Conservation (phyloP, 2,888 invertebrate genomes). For the Heliconius sara region DNA sequence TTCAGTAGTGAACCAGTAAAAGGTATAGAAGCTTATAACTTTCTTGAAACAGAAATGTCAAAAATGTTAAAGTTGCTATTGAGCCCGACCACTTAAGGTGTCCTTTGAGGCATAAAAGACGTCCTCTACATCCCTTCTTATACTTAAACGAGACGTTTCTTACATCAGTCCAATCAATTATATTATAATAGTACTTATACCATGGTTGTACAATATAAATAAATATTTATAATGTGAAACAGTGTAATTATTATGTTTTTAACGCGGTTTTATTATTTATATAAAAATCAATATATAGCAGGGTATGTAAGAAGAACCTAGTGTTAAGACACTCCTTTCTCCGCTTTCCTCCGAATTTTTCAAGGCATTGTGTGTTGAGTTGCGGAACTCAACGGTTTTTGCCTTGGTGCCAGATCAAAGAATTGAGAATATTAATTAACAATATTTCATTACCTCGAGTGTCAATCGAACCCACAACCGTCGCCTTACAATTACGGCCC, state of each 20-base stretch:
- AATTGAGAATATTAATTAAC: too few relatives aligned
- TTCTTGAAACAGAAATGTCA: background rate
- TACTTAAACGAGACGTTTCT: conserved; percentile 3
- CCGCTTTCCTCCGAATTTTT: too few relatives aligned
- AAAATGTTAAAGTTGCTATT: background rate
- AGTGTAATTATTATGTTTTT: background rate
- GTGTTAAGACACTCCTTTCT: too few relatives aligned
- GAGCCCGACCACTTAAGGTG: background rate
- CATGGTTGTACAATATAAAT: background rate
- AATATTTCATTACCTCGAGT: too few relatives aligned
- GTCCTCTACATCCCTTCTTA: background rate
- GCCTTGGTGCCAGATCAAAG: too few relatives aligned
- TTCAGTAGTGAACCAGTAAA: background rate
- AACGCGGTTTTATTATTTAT: background rate
- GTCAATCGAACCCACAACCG: too few relatives aligned
- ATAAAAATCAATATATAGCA: too few relatives aligned
- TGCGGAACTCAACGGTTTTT: too few relatives aligned
- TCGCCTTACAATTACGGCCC: too few relatives aligned
- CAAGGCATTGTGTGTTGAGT: too few relatives aligned
- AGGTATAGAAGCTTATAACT: background rate
- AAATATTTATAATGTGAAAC: background rate
- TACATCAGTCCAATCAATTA: background rate
- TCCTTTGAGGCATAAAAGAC: conserved; percentile 1
- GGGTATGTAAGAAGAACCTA: too few relatives aligned
- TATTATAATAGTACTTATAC: background rate